A percentile compares a stretch with the other conserved stretches of the same genome.
These are phyloP conservation scores for Micromys minutus DNA, from an alignment of 2,113 vertebrate genomes.

Conservation along the genomic window DNA sequence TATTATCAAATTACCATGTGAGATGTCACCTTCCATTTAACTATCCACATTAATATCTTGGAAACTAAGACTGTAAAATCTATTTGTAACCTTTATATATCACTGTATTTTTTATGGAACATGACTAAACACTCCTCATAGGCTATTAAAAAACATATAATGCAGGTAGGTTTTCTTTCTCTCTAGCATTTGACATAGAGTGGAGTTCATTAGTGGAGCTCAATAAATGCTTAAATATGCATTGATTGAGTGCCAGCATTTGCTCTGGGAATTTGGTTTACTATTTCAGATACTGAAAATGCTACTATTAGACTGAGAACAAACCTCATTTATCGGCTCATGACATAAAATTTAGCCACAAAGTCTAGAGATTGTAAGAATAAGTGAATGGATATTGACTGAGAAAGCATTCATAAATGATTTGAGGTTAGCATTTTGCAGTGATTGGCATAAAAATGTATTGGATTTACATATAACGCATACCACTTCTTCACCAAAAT, in stretches of 20 bases:
- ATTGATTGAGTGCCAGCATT: constrained; percentile 64
- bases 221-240: constrained; percentile 31
- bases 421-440: not conserved
- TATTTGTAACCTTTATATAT: constrained; percentile 33
- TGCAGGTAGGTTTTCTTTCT: not conserved
- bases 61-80: not conserved
- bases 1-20: not conserved
- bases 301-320: constrained; percentile 60
- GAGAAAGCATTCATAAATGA: not conserved
- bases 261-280: constrained; percentile 61
- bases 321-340: constrained; percentile 62
- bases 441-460: constrained; percentile 3
- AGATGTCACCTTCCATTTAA: constrained; percentile 2
- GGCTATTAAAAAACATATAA: not conserved
- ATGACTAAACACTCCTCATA: not conserved
- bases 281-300: constrained; percentile 61
- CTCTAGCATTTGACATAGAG: not conserved
- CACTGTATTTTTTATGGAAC: constrained; percentile 4
- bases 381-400: constrained; percentile 26
- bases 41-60: not conserved
- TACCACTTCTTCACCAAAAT: constrained; percentile 15
- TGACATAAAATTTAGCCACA: constrained; percentile 45
- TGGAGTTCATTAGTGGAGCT: constrained; percentile 46
- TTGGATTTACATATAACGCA: not conserved
- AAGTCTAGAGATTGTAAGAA: constrained; percentile 41